phyloP scores from a whole-genome alignment of 2,113 vertebrate genomes.

The Puffinus mauretanicus region DNA sequence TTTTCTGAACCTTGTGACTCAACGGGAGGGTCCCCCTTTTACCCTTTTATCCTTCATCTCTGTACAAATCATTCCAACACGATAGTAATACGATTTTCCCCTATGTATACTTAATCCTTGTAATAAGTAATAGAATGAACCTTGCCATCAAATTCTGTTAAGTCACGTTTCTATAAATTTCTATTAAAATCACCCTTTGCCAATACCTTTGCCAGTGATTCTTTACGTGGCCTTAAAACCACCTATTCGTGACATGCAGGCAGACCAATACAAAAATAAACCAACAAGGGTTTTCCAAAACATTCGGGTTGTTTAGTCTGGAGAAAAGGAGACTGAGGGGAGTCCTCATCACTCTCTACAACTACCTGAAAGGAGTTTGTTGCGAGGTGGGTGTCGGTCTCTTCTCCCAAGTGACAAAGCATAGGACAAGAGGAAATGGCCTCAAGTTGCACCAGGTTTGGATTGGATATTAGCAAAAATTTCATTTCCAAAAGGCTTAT shows the following conservation, averaged over 20 bases:
- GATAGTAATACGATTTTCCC: too few species aligned
- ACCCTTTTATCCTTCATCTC: too few species aligned
- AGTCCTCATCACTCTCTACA: neutral
- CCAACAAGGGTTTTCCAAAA: neutral
- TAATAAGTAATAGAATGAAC: too few species aligned
- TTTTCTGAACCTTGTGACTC: too few species aligned
- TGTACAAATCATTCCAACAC: too few species aligned
- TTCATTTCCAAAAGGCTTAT: neutral
- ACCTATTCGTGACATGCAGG: neutral
- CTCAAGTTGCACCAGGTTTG: neutral
- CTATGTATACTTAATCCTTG: too few species aligned
- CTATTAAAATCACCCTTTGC: too few species aligned
- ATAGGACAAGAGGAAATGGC: neutral
- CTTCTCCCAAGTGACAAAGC: neutral
- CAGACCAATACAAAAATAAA: neutral
- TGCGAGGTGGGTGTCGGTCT: neutral
- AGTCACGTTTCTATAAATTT: too few species aligned
- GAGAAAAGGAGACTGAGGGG: neutral
- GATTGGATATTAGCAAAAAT: neutral
- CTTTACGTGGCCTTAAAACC: too few species aligned
- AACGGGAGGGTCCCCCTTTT: too few species aligned
- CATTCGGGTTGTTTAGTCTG: neutral
- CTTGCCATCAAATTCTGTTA: too few species aligned
- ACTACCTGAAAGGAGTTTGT: neutral
- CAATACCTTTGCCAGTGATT: too few species aligned